Evolutionary conservation across 2,888 invertebrate species (phyloP), one percentile per base, ranked within the genome.

Genomic region (Pachymerium ferrugineum): DNA sequence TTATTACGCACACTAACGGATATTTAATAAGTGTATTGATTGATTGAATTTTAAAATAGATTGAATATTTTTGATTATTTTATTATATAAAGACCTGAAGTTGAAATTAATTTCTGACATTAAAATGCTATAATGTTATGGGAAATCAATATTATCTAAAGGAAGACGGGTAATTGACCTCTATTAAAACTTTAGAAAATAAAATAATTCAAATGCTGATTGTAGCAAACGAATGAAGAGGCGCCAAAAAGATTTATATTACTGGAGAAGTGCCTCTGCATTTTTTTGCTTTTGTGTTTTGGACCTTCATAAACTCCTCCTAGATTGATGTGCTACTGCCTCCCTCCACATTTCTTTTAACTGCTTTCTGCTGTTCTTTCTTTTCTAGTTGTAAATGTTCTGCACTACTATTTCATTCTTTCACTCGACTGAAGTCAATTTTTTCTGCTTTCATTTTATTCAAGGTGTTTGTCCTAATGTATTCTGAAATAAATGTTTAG

Each of bases 401-500:
- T 10, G 47, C 47, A 22, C 22, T 54, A 54, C 47, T 54, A 54
- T 54, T 54, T 54, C 47, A 54, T 54, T 54, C 47, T 54, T 54
- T 54, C 47, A 54, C 47, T 54, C 47, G 47, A 54, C 47, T 54
- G 16, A 54, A 54, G 47, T 16, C 22, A 54, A 54, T 54, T 54
- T 54, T 54, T 54, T 54, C 19, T 19, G 10, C 16, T 54, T 54
- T 16, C 22, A 22, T 54, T 22, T 54, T 54, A 22, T 54, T 54
- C 22, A 54, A 5, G 47, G 19, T 54, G 47, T 54, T 54, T 54
- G 47, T 54, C 47, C 47, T 54, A 54, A 54, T 54, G 47, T 54
- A 54, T 54, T 54, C 19, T 54, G 47, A 54, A 54, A 54, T 54
- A 54, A 54, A 54, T 54, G 47, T 54, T 54, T 54, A 54, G 47